phyloP scores from a whole-genome alignment of 2,888 invertebrate species.

The Cheilosia vernalis region DNA sequence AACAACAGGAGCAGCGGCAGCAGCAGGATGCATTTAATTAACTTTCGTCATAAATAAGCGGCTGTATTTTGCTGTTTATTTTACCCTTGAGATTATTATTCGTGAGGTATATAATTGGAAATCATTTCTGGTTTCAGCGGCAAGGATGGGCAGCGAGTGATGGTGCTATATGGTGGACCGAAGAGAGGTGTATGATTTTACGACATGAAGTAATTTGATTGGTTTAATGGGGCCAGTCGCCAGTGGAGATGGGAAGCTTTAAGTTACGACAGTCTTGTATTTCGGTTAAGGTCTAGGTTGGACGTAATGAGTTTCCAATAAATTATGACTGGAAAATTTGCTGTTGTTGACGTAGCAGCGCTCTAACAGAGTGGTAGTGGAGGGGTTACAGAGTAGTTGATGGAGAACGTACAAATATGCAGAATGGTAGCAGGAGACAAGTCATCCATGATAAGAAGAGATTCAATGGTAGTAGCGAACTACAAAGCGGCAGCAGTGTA shows the following conservation, averaged over 20 bases:
- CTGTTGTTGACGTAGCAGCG: too few species aligned
- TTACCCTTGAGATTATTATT: slow-evolving; percentile 74
- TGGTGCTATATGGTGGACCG: slow-evolving; percentile 11
- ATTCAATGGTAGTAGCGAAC: too few species aligned
- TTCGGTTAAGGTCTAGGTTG: neutral
- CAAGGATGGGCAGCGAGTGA: slow-evolving; percentile 26
- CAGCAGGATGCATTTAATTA: slow-evolving; percentile 75
- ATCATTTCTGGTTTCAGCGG: slow-evolving; percentile 58
- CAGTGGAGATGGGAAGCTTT: slow-evolving; percentile 36
- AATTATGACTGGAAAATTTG: too few species aligned
- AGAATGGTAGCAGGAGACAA: too few species aligned
- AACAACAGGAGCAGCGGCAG: slow-evolving; percentile 16
- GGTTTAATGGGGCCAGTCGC: slow-evolving; percentile 26
- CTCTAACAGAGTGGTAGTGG: too few species aligned
- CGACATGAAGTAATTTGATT: slow-evolving; percentile 58
- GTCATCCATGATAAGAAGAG: too few species aligned
- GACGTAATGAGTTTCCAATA: too few species aligned
- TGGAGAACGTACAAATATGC: too few species aligned
- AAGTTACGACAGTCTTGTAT: neutral
- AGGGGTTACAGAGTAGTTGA: too few species aligned
- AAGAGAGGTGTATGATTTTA: slow-evolving; percentile 47
- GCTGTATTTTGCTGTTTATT: slow-evolving; percentile 62
- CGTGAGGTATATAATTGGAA: slow-evolving; percentile 70
- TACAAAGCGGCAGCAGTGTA: too few species aligned
- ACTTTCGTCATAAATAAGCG: slow-evolving; percentile 73